Percentiles rank a stretch among this genome's conserved stretches.
Evolutionary conservation across 2,113 vertebrate species (phyloP).

Genomic region (Hypanus sabinus): DNA sequence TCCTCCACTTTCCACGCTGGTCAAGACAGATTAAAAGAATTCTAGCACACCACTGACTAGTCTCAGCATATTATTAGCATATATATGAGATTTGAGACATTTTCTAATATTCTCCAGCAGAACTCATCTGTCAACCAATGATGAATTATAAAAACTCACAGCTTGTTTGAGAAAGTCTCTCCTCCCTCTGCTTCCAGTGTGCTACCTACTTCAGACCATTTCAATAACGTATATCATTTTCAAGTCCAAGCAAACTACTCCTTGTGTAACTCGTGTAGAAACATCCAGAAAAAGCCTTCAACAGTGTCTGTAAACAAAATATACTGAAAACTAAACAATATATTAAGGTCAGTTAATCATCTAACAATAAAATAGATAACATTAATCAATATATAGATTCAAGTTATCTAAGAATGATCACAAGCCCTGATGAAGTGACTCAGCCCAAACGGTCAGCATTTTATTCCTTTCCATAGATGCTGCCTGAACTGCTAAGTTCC

Average conservation of each 20-base stretch:
- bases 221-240: slow-evolving; percentile 21
- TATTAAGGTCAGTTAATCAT: neutral
- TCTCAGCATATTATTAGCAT: slow-evolving; percentile 99
- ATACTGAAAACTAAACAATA: neutral
- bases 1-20: slow-evolving; percentile 89
- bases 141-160: slow-evolving; percentile 98
- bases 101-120: slow-evolving; percentile 99
- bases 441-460: too few species aligned
- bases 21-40: slow-evolving; percentile 98
- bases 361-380: slow-evolving; percentile 1
- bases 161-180: slow-evolving; percentile 82
- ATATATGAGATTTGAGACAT: slow-evolving; percentile 99
- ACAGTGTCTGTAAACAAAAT: neutral
- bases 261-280: neutral
- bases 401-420: neutral
- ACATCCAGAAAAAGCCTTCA: neutral
- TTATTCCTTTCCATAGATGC: too few species aligned
- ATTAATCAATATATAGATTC: neutral
- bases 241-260: neutral
- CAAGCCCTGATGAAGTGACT: too few species aligned
- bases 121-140: slow-evolving; percentile 99
- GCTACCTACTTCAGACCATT: slow-evolving; percentile 17
- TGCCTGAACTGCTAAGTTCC: too few species aligned
- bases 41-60: slow-evolving; percentile 72
- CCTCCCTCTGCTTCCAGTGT: slow-evolving; percentile 41